These are phyloP conservation scores for Bicyclus anynana DNA, from an alignment of 1,140 invertebrate species.

Conservation along the genomic window DNA sequence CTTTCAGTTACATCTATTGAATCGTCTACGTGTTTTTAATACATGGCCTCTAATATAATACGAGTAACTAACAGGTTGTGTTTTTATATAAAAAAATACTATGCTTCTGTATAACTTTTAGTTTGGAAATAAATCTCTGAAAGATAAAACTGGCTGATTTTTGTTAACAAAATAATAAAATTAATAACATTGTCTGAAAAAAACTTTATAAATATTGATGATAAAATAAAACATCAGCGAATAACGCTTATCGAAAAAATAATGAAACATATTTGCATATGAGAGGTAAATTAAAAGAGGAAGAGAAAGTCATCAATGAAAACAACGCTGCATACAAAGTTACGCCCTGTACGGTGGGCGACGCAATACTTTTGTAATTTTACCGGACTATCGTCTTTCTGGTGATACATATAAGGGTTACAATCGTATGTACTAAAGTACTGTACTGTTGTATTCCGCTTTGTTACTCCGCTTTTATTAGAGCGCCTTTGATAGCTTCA, in stretches of 20 bases:
- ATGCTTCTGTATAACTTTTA: not conserved
- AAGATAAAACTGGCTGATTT: too few species aligned
- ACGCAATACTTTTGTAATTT: constrained; percentile 8
- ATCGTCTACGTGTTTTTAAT: constrained; percentile 18
- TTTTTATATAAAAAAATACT: too few species aligned
- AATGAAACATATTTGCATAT: constrained; percentile 26
- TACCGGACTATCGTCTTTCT: constrained; percentile 12
- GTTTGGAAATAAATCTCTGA: too few species aligned
- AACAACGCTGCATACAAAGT: constrained; percentile 45
- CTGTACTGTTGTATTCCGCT: constrained; percentile 43
- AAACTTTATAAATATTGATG: not conserved
- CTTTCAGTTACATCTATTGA: constrained; percentile 25
- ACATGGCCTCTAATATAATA: constrained; percentile 5
- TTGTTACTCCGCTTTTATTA: constrained; percentile 61
- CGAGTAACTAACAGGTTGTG: too few species aligned
- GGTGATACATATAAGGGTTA: constrained; percentile 7
- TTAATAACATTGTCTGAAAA: too few species aligned
- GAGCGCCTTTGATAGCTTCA: constrained; percentile 54
- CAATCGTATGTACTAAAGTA: constrained; percentile 16
- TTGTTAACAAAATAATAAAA: too few species aligned
- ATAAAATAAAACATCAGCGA: not conserved
- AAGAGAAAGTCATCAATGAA: constrained; percentile 41
- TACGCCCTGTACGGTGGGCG: constrained; percentile 23
- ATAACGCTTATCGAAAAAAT: constrained; percentile 12
- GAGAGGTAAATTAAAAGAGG: constrained; percentile 32